Conservation (phyloP, 1,140 invertebrate species). For the Sarcophaga bullata region DNA sequence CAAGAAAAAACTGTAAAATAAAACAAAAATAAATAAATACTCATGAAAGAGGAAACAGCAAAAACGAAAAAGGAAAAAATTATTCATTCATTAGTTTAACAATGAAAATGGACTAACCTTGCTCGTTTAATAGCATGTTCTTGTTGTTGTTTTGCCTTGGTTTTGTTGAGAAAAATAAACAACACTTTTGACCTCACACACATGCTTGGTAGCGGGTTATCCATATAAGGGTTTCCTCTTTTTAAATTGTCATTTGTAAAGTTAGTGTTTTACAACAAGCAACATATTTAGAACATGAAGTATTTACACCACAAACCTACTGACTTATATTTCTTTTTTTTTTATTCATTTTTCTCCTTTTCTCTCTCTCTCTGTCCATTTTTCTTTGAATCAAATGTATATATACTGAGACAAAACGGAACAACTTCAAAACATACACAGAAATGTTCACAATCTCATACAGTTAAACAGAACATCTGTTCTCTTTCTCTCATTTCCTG, state of each 20-base stretch:
- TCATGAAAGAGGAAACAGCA: neutral
- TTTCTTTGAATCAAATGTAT: neutral
- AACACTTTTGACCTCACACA: no score
- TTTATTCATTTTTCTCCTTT: no score
- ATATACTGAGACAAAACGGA: neutral
- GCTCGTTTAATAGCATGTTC: no score
- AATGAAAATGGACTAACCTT: neutral
- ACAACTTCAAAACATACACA: neutral
- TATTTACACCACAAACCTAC: neutral
- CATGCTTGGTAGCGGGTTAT: no score
- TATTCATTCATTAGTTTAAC: conserved; percentile 11
- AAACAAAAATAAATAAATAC: neutral
- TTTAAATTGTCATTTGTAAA: no score
- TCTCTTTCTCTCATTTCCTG: no score
- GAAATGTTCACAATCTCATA: neutral
- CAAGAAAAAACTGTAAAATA: neutral
- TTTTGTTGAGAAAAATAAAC: no score
- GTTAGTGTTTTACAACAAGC: neutral
- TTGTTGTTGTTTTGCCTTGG: no score
- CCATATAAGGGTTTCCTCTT: no score
- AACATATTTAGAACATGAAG: neutral
- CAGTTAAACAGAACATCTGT: no score
- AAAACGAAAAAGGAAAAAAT: neutral
- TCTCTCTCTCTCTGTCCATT: no score
- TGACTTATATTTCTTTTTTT: neutral